A percentile compares a stretch with the other conserved stretches of the same genome.
These are phyloP conservation scores for Scomber japonicus DNA, from an alignment of 2,113 vertebrate genomes.

Conservation along the genomic window DNA sequence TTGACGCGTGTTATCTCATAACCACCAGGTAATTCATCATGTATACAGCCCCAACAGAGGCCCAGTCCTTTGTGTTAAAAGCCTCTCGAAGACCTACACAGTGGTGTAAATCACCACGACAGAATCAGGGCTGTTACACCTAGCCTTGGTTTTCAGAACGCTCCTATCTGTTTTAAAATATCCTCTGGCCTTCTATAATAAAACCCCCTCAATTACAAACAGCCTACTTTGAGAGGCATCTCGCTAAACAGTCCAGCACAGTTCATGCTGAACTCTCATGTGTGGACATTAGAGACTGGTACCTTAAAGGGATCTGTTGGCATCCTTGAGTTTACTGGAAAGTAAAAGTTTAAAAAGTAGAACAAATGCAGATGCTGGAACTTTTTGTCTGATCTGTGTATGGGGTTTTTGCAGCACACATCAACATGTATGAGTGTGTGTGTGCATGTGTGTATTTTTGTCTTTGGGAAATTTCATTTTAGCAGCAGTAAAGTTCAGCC, in stretches of 20 bases:
- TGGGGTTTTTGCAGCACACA: constrained; percentile 4
- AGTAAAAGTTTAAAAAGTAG: constrained; percentile 56
- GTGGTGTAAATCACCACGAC: constrained; percentile 82
- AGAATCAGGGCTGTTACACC: constrained; percentile 78
- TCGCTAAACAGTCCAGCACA: constrained; percentile 34
- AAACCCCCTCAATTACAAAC: constrained; percentile 67
- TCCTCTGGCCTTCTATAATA: constrained; percentile 68
- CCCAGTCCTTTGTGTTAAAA: constrained; percentile 60
- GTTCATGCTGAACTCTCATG: constrained; percentile 12
- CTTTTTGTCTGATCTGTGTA: neutral
- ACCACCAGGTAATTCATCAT: constrained; percentile 76
- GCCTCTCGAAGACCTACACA: constrained; percentile 61
- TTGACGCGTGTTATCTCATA: constrained; percentile 69
- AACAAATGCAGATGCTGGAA: constrained; percentile 2
- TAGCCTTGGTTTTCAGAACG: constrained; percentile 56
- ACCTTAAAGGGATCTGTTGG: neutral
- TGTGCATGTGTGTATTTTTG: neutral
- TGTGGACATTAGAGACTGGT: constrained; percentile 5
- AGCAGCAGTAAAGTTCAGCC: constrained; percentile 22
- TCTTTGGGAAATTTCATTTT: constrained; percentile 8
- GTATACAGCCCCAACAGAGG: constrained; percentile 60
- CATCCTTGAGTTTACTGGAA: constrained; percentile 29
- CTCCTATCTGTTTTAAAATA: constrained; percentile 69
- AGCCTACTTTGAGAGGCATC: constrained; percentile 69
- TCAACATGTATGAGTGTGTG: neutral